These are phyloP conservation scores for Coptotermes formosanus DNA, from an alignment of 1,140 invertebrate species.

Conservation along the genomic window DNA sequence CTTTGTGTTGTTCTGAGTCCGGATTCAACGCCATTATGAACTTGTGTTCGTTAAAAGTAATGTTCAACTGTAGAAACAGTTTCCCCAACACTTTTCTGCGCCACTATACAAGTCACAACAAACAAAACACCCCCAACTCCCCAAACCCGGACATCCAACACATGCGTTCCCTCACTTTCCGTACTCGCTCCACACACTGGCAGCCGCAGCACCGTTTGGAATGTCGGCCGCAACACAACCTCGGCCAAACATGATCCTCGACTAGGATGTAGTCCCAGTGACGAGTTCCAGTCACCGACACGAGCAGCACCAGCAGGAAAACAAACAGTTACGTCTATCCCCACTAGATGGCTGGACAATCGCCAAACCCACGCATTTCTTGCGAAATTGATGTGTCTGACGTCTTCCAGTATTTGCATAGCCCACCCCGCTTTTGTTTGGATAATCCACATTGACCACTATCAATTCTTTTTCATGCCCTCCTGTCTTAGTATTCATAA, in stretches of 20 bases:
- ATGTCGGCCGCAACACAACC: background rate
- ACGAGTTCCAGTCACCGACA: background rate
- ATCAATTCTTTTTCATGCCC: too few relatives aligned
- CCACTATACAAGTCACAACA: slow-evolving; percentile 15
- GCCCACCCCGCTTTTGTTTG: too few relatives aligned
- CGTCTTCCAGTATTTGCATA: too few relatives aligned
- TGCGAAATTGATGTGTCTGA: too few relatives aligned
- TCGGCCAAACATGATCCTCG: background rate
- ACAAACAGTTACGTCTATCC: background rate
- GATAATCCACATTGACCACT: too few relatives aligned
- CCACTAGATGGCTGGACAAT: background rate
- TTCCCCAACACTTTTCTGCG: background rate
- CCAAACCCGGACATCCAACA: slow-evolving; percentile 20
- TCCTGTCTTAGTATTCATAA: too few relatives aligned
- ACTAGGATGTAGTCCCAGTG: slow-evolving; percentile 6
- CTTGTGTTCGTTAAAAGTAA: background rate
- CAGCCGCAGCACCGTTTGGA: background rate
- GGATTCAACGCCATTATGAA: slow-evolving; percentile 31
- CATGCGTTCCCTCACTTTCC: background rate
- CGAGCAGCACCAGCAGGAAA: background rate
- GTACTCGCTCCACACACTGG: background rate
- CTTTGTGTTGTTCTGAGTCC: slow-evolving; percentile 32
- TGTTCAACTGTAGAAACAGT: background rate
- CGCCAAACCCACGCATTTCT: too few relatives aligned
- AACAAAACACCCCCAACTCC: slow-evolving; percentile 27